Evolutionary conservation across 1,140 invertebrate species (phyloP).

Genomic region (Euborellia annulipes): DNA sequence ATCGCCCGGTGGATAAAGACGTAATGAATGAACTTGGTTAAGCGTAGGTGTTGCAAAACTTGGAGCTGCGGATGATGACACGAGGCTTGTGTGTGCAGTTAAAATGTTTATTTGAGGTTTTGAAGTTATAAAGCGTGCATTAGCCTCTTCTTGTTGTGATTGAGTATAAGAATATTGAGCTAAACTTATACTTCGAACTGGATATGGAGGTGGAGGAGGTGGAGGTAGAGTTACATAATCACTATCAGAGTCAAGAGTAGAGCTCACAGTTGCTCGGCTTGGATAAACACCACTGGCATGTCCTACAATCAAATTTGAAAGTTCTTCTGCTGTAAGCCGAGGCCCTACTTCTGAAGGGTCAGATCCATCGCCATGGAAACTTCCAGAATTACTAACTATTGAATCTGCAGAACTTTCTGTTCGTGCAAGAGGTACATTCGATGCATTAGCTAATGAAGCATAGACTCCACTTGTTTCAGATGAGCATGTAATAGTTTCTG

Average conservation of each 20-base stretch:
- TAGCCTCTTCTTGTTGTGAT: constrained; percentile 38
- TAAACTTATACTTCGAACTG: too few relatives aligned
- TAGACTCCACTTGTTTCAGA: constrained; percentile 31
- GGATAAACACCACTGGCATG: constrained; percentile 42
- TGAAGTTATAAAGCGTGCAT: constrained; percentile 46
- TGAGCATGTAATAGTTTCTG: constrained; percentile 26
- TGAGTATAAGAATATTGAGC: constrained; percentile 13
- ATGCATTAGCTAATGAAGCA: constrained; percentile 1
- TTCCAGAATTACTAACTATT: constrained; percentile 51
- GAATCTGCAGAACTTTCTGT: constrained; percentile 35
- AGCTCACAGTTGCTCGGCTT: constrained; percentile 59
- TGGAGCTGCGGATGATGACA: constrained; percentile 31
- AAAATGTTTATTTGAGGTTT: constrained; percentile 48
- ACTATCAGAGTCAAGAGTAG: constrained; percentile 69
- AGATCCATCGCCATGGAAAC: constrained; percentile 70
- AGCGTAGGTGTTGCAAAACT: constrained; percentile 32
- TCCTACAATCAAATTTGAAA: constrained; percentile 66
- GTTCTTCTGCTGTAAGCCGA: constrained; percentile 61
- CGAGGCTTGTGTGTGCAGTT: constrained; percentile 42
- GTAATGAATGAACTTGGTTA: constrained; percentile 1
- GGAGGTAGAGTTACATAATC: constrained; percentile 73
- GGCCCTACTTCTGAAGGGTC: constrained; percentile 57
- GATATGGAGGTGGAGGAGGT: constrained; percentile 30
- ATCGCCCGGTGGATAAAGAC: constrained; percentile 12
- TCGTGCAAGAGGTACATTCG: constrained; percentile 15